Evolutionary conservation across 2,888 invertebrate genomes (phyloP).

Genomic region (Julus scanicus): DNA sequence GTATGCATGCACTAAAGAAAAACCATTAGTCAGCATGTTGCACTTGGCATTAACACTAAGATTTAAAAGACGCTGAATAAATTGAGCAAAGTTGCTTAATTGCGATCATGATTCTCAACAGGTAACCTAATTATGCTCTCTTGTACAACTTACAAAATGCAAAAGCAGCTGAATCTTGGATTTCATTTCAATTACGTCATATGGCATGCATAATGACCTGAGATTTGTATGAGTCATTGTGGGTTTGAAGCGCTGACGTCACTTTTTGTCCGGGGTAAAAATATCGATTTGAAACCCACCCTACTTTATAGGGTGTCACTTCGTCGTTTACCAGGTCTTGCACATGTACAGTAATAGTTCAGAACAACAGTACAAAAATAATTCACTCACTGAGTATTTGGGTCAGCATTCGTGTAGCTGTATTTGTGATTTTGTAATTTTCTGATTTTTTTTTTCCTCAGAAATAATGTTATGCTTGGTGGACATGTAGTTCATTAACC

Average conservation of each 20-base stretch:
- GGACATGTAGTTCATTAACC: neutral
- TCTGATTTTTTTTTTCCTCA: neutral
- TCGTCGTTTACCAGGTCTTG: neutral
- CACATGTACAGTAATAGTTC: neutral
- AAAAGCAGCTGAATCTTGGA: neutral
- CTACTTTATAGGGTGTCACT: neutral
- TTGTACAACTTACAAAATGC: neutral
- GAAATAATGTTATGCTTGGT: neutral
- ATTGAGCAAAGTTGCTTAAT: neutral
- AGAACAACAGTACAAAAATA: neutral
- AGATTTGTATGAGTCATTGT: conserved; percentile 4
- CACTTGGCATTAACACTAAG: too few relatives aligned
- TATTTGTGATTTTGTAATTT: neutral
- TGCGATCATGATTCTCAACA: neutral
- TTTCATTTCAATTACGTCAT: neutral
- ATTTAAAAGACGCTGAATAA: neutral
- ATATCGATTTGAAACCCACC: neutral
- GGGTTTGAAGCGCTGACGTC: neutral
- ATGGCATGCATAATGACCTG: neutral
- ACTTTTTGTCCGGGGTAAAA: neutral
- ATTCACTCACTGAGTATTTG: neutral
- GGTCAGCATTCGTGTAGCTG: neutral
- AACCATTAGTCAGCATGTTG: neutral
- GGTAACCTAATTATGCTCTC: neutral
- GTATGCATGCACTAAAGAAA: neutral